These are phyloP conservation scores for Pelecanoides urinatrix DNA, from an alignment of 2,113 vertebrate species.

Conservation along the genomic window DNA sequence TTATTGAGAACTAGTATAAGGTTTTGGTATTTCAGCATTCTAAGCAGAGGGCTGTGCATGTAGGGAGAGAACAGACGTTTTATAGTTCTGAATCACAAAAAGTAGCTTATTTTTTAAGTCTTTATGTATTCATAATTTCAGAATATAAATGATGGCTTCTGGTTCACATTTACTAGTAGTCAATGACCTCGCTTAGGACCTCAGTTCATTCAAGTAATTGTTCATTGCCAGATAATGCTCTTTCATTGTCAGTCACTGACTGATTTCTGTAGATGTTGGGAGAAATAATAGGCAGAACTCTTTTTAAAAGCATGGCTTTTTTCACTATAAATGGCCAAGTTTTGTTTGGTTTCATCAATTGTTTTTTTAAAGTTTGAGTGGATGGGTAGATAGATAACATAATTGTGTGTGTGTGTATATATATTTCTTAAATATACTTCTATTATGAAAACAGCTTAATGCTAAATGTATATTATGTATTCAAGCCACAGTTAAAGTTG, in stretches of 20 bases:
- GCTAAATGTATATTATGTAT: neutral
- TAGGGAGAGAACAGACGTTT: neutral
- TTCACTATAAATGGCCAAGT: neutral
- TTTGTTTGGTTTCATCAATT: neutral
- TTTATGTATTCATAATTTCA: neutral
- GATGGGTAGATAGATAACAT: neutral
- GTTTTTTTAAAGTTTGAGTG: neutral
- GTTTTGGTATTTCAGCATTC: neutral
- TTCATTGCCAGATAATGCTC: neutral
- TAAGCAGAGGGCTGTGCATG: neutral
- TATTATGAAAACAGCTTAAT: neutral
- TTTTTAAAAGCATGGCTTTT: neutral
- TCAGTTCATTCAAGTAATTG: neutral
- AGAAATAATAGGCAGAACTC: neutral
- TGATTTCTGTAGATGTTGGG: neutral
- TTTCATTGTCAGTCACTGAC: neutral
- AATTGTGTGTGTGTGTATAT: rapidly evolving
- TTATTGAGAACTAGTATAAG: neutral
- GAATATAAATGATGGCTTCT: neutral
- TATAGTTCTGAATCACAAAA: neutral
- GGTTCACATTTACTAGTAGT: neutral
- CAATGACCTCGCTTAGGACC: neutral
- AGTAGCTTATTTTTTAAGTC: neutral
- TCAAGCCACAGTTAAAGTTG: conserved; percentile 1
- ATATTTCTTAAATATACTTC: neutral